Evolutionary conservation across 2,113 vertebrate genomes (phyloP).

Genomic region (Fulmarus glacialis): DNA sequence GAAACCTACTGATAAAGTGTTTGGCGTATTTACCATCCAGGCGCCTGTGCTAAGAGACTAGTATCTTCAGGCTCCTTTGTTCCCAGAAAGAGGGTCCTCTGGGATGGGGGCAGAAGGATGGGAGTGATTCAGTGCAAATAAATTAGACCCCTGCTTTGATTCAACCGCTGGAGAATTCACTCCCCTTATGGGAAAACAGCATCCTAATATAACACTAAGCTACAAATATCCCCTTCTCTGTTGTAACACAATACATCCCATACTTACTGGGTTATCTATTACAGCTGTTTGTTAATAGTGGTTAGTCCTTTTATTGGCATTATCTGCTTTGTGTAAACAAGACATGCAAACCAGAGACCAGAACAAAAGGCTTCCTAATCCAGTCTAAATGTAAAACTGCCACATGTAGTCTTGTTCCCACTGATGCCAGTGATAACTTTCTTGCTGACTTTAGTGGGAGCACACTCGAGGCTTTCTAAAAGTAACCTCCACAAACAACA

Average conservation of each 20-base stretch:
- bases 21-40: neutral
- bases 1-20: neutral
- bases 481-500: neutral
- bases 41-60: neutral
- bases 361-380: neutral
- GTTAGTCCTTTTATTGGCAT: neutral
- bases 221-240: neutral
- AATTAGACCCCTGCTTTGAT: neutral
- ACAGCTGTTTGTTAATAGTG: neutral
- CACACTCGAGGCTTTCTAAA: neutral
- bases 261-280: neutral
- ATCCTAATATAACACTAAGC: neutral
- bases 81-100: neutral
- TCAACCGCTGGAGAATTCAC: neutral
- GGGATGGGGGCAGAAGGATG: neutral
- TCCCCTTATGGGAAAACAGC: neutral
- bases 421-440: neutral
- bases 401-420: neutral
- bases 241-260: neutral
- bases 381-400: neutral
- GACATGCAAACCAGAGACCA: neutral
- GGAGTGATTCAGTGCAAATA: neutral
- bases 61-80: neutral
- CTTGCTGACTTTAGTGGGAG: neutral
- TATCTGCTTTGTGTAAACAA: neutral